Conservation (phyloP, 2,888 invertebrate genomes). For the Hirtodrosophila cameraria region DNA sequence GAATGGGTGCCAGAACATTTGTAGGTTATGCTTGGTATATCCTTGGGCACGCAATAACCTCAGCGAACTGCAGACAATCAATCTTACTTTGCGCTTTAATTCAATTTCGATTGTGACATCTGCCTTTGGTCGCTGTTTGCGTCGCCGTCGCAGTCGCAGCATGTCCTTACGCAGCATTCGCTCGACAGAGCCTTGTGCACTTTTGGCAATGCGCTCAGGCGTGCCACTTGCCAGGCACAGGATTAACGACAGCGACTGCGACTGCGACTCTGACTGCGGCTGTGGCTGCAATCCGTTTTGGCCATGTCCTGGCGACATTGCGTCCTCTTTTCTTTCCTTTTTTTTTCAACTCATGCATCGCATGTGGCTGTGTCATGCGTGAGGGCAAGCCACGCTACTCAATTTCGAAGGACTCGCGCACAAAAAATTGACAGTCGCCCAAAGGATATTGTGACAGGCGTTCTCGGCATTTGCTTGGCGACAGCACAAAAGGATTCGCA, state of each 20-base stretch:
- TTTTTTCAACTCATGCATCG: conserved; percentile 26
- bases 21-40: conserved; percentile 18
- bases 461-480: conserved; percentile 59
- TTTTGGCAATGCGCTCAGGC: conserved; percentile 77
- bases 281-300: conserved; percentile 69
- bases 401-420: conserved; percentile 31
- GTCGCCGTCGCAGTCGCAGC: conserved; percentile 16
- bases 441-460: conserved; percentile 79
- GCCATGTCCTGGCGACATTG: conserved; percentile 51
- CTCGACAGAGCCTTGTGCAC: conserved; percentile 50
- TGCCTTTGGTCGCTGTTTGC: conserved; percentile 76
- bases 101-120: conserved; percentile 84
- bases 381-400: conserved; percentile 64
- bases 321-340: conserved; percentile 9
- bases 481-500: conserved; percentile 63
- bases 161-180: conserved; percentile 45
- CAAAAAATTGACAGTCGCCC: conserved; percentile 70
- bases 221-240: conserved; percentile 69
- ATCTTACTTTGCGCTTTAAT: conserved; percentile 84
- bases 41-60: conserved; percentile 77
- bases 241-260: conserved; percentile 63
- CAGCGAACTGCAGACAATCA: conserved; percentile 82
- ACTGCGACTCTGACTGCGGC: conserved; percentile 7
- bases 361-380: conserved; percentile 63
- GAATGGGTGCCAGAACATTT: background rate